Conservation (phyloP, 2,888 invertebrate genomes). For the Drosophila vallismaia region DNA sequence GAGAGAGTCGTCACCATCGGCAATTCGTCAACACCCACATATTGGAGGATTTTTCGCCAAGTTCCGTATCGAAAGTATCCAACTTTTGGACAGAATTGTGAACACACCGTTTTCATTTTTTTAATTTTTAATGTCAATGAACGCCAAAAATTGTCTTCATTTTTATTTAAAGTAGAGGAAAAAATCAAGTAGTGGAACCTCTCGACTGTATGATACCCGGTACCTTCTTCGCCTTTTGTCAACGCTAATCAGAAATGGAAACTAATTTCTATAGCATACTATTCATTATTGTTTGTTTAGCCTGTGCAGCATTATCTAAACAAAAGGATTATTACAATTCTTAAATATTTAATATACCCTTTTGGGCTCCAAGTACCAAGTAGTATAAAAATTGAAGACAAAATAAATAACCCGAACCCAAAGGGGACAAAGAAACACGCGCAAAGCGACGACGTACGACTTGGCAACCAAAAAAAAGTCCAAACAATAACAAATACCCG, state of each 20-base stretch:
- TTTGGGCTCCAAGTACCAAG: neutral
- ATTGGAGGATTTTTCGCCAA: slow-evolving; percentile 14
- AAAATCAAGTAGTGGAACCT: slow-evolving; percentile 35
- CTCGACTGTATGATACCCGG: neutral
- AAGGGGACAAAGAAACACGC: slow-evolving; percentile 61
- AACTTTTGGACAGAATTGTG: slow-evolving; percentile 25
- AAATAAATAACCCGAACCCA: slow-evolving; percentile 49
- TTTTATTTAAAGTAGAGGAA: slow-evolving; percentile 78
- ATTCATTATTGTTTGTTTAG: neutral
- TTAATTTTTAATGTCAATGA: slow-evolving; percentile 70
- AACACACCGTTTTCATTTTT: slow-evolving; percentile 39
- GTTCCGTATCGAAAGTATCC: slow-evolving; percentile 5
- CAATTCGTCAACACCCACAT: slow-evolving; percentile 34
- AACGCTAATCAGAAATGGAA: too few species aligned
- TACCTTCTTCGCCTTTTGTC: neutral
- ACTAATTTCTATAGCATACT: neutral
- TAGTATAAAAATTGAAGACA: slow-evolving; percentile 56
- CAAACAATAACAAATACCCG: slow-evolving; percentile 38
- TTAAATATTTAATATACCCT: neutral
- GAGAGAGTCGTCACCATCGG: slow-evolving; percentile 1
- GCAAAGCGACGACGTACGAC: slow-evolving; percentile 57
- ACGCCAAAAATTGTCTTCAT: slow-evolving; percentile 73
- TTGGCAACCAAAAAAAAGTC: slow-evolving; percentile 35
- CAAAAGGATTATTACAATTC: neutral
- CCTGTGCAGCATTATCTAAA: neutral